These are phyloP conservation scores for Clinocottus analis DNA, from an alignment of 2,113 vertebrate species.

Conservation along the genomic window DNA sequence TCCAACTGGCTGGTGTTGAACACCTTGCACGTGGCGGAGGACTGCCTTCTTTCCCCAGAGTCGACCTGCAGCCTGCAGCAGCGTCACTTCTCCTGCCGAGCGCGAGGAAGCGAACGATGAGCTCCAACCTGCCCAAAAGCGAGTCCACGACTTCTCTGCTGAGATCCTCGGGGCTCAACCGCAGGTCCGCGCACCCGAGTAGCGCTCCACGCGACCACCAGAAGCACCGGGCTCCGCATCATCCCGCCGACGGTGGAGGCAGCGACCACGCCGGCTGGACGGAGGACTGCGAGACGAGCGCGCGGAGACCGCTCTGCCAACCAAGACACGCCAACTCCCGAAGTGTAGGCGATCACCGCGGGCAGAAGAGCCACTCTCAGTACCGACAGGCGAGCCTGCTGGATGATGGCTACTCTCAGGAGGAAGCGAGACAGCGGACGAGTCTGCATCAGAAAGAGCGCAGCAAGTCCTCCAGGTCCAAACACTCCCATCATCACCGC, in stretches of 20 bases:
- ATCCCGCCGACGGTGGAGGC: constrained; percentile 65
- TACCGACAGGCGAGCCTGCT: constrained; percentile 53
- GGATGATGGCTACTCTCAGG: constrained; percentile 54
- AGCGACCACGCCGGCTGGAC: constrained; percentile 62
- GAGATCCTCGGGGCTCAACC: constrained; percentile 75
- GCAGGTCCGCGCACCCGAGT: constrained; percentile 68
- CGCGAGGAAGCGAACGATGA: constrained; percentile 84
- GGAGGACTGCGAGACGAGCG: constrained; percentile 87
- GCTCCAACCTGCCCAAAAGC: constrained; percentile 90
- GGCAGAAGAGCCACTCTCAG: constrained; percentile 58
- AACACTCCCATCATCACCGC: constrained; percentile 62
- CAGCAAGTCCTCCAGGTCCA: constrained; percentile 69
- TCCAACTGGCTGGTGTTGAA: constrained; percentile 33
- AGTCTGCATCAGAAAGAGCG: constrained; percentile 63
- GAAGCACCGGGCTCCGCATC: constrained; percentile 56
- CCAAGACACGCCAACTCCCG: constrained; percentile 77
- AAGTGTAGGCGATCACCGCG: constrained; percentile 46
- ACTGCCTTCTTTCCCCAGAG: constrained; percentile 36
- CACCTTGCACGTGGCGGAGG: constrained; percentile 64
- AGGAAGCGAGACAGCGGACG: constrained; percentile 54
- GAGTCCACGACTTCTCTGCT: constrained; percentile 91
- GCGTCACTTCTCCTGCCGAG: constrained; percentile 23
- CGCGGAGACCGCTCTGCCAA: constrained; percentile 91
- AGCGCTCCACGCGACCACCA: constrained; percentile 61
- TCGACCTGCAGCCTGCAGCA: constrained; percentile 45